Percentiles rank a stretch among this genome's conserved stretches.
Evolutionary conservation across 2,113 vertebrate species (phyloP).

Genomic region (Hylia prasina): DNA sequence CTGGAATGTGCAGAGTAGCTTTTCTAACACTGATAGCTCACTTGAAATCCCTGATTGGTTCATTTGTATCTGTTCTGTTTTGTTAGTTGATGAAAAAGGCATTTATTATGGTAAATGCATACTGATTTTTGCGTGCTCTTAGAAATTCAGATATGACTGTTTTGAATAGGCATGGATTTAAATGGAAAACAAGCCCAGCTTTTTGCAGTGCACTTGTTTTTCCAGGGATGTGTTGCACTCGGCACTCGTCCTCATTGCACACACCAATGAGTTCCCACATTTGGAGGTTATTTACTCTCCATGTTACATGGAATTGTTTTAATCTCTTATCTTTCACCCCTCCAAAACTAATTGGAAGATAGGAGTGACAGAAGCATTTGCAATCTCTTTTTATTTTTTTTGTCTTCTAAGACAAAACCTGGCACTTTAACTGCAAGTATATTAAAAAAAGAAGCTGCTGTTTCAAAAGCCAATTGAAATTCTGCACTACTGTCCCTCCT

Average conservation of each 20-base stretch:
- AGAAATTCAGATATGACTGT: background rate
- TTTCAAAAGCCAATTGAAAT: background rate
- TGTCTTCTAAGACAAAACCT: background rate
- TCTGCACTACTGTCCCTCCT: background rate
- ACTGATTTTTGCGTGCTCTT: background rate
- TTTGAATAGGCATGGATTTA: background rate
- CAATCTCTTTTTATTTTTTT: background rate
- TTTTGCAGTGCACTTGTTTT: background rate
- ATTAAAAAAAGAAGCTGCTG: background rate
- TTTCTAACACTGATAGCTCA: conserved; percentile 36
- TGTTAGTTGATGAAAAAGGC: conserved; percentile 40
- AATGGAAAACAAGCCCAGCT: background rate
- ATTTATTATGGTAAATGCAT: conserved; percentile 5
- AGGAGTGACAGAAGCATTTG: background rate
- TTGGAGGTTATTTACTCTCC: background rate
- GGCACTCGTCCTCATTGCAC: background rate
- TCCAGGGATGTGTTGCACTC: background rate
- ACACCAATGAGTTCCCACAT: background rate
- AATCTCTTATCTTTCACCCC: background rate
- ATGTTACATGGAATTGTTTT: background rate
- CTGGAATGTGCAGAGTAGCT: conserved; percentile 30
- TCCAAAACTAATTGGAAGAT: background rate
- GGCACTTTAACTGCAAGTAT: background rate
- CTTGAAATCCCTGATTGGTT: conserved; percentile 48
- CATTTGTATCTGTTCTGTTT: conserved; percentile 39